Base-by-base conservation (phyloP, 2,888 invertebrate genomes). In the Plagiodera versicolora region DNA sequence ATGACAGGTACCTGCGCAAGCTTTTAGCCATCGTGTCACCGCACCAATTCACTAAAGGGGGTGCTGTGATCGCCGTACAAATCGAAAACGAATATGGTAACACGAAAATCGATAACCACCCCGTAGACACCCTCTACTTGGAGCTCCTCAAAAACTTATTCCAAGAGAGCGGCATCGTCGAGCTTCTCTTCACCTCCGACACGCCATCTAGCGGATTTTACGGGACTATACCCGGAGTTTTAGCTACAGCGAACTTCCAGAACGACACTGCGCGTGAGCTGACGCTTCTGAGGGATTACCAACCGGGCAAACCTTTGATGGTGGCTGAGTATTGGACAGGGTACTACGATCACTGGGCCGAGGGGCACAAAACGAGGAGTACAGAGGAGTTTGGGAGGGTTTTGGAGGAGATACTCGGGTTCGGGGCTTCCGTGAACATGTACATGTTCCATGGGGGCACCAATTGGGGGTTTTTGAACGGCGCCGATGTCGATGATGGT, bases 401-500 rank as follows among this genome's bases (percentile, higher is more conserved):
- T 56, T 66, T 75, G 10, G 66, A 74, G 44, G 64, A 63, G 10
- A 77, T 78, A 58, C 60, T 79, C 9, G 59, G 52, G 46, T 77
- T 67, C 64, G 74, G 74, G 1, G 68, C 75, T 11, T 76, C 89
- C 52, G 87, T 95, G 35, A 96, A 94, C 74, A 86, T 95, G 70
- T 97, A 95, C 75, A 93, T 96, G 91, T 95, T 94, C 80, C 90
- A 88, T 74, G 95, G 96, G 16, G 95, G 95, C 55, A 91, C 91
- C 0, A 94, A 92, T 74, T 92, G 90, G 75, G 92, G 87, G 59
- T 93, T 89, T 57, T 51, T 74, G 45, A 78, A 76, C 60, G 77
- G 77, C 4, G 75, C 67, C 39, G 75, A 72, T 60, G 59, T 67
- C 5, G 14, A 11, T 14, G 66, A 61, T 39, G 19, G 44, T 6